phyloP scores from a whole-genome alignment of 2,888 invertebrate species.

The Heliconius ismenius region DNA sequence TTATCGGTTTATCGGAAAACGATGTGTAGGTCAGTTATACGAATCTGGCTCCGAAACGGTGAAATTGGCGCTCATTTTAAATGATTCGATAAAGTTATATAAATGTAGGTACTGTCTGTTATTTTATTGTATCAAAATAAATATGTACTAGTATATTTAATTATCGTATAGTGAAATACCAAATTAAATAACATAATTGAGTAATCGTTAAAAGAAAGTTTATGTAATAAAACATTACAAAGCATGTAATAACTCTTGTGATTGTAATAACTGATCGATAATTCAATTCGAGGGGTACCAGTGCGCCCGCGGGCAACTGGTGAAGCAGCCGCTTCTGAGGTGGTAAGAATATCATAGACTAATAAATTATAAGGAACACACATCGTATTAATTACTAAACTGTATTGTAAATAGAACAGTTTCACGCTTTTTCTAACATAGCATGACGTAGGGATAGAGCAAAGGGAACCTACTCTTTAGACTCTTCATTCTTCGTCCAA shows the following conservation, averaged over 20 bases:
- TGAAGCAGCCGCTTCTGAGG: conserved; percentile 53
- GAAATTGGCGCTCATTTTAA: conserved; percentile 2
- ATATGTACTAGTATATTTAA: background rate
- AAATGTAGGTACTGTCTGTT: too few species aligned
- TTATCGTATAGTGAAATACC: background rate
- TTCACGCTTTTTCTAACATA: background rate
- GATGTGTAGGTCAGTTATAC: conserved; percentile 57
- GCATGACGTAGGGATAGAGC: too few species aligned
- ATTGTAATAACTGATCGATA: conserved; percentile 75
- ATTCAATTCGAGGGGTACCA: conserved; percentile 72
- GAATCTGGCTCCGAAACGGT: background rate
- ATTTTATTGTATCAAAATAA: background rate
- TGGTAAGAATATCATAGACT: conserved; percentile 40
- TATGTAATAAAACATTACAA: conserved; percentile 24
- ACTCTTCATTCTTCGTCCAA: too few species aligned
- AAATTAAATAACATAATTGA: conserved; percentile 22
- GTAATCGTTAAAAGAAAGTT: conserved; percentile 27
- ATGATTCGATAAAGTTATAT: background rate
- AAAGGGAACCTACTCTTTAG: too few species aligned
- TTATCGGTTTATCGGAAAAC: conserved; percentile 65
- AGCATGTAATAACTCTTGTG: conserved; percentile 60
- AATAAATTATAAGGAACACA: conserved; percentile 20
- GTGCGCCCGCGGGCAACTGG: conserved; percentile 56
- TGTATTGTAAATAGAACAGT: background rate
- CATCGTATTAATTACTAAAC: background rate